Evolutionary conservation across 1,140 invertebrate genomes (phyloP).

Genomic region (Magallana angulata): DNA sequence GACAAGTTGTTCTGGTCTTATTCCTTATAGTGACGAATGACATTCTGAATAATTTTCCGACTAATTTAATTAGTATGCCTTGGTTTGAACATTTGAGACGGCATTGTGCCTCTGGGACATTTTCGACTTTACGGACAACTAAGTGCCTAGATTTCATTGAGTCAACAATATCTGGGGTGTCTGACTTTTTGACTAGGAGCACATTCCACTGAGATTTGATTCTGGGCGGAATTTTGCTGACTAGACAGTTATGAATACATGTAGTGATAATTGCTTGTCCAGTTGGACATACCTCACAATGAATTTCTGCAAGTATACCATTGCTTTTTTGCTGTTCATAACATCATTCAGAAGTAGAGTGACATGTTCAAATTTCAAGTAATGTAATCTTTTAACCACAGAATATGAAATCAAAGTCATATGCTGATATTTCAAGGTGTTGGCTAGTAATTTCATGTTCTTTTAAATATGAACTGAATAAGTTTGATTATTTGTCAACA

Average conservation of each 20-base stretch:
- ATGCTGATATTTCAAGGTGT: no score
- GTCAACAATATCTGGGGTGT: neutral
- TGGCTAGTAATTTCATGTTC: no score
- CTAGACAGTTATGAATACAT: neutral
- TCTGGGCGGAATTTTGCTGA: neutral
- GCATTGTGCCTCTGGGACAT: neutral
- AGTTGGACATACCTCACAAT: no score
- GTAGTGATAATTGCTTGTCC: neutral
- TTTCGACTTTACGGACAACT: neutral
- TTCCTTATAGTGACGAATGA: conserved; percentile 1
- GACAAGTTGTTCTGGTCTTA: neutral
- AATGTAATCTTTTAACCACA: no score
- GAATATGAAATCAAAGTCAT: no score
- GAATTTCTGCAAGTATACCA: no score
- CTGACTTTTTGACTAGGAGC: conserved; percentile 20
- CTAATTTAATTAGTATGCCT: conserved; percentile 32
- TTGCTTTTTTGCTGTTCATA: no score
- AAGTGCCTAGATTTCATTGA: neutral
- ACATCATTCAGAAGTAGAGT: no score
- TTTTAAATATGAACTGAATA: no score
- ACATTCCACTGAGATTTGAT: neutral
- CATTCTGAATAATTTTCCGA: conserved; percentile 1
- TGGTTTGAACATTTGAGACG: neutral
- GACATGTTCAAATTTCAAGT: no score
- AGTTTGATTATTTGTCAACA: no score